phyloP scores from a whole-genome alignment of 2,888 invertebrate genomes.

The Ornithoptera priamus region DNA sequence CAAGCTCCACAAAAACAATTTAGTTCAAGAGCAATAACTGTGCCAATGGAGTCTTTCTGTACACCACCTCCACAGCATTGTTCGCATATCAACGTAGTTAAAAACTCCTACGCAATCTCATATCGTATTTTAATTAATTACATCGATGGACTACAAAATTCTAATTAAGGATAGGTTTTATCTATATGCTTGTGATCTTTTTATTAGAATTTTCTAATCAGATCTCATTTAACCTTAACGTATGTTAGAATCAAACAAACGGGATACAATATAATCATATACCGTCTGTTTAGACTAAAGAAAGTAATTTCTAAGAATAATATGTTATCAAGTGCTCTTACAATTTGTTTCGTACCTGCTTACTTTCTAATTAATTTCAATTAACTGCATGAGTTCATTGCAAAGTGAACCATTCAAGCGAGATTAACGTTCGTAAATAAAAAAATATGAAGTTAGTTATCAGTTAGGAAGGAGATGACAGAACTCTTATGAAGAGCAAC shows the following conservation, averaged over 20 bases:
- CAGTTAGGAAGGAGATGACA: neutral
- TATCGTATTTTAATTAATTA: constrained; percentile 9
- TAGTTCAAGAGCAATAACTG: constrained; percentile 44
- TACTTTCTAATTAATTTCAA: constrained; percentile 29
- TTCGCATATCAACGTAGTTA: constrained; percentile 35
- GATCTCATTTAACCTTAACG: constrained; percentile 5
- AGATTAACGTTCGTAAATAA: neutral
- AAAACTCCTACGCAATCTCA: constrained; percentile 5
- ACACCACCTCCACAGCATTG: constrained; percentile 32
- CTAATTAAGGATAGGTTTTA: neutral
- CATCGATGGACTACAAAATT: constrained; percentile 7
- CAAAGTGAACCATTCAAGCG: constrained; percentile 2
- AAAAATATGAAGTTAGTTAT: neutral
- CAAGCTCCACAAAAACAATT: constrained; percentile 44
- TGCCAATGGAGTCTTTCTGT: constrained; percentile 33
- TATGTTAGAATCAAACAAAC: neutral
- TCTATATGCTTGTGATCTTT: constrained; percentile 2
- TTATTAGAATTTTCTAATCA: neutral
- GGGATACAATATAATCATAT: neutral
- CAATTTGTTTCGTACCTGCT: constrained; percentile 17
- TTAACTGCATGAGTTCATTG: constrained; percentile 1
- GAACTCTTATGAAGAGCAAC: neutral
- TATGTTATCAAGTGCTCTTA: constrained; percentile 18
- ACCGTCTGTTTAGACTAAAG: neutral
- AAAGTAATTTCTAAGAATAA: constrained; percentile 24